Conservation (phyloP, 2,113 vertebrate genomes). For the Thamnophis sirtalis region DNA sequence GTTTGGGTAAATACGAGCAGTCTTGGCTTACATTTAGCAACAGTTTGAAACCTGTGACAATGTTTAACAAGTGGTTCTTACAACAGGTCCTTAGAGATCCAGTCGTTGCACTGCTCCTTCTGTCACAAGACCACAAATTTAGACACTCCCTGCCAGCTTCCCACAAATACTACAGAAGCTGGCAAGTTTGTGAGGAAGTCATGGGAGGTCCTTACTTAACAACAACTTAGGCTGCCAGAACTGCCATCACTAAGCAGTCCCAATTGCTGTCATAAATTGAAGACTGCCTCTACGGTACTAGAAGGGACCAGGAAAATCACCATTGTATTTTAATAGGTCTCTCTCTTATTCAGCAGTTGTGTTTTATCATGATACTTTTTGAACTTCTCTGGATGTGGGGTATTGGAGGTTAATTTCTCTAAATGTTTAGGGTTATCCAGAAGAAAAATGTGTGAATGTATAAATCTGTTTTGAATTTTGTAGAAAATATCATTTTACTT, state of each 20-base stretch:
- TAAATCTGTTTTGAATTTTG: background rate
- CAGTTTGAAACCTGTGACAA: background rate
- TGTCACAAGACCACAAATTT: background rate
- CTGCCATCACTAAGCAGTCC: background rate
- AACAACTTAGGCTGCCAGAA: background rate
- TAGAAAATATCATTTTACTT: background rate
- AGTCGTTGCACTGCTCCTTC: background rate
- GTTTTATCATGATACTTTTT: background rate
- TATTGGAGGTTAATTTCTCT: background rate
- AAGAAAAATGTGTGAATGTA: fast-evolving
- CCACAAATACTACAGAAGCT: background rate
- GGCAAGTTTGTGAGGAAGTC: background rate
- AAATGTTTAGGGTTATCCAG: background rate
- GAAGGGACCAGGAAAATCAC: background rate
- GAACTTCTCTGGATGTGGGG: background rate
- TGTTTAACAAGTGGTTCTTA: background rate
- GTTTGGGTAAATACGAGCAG: background rate
- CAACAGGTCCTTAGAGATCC: background rate
- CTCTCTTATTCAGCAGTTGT: background rate
- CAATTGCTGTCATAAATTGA: background rate
- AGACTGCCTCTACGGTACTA: background rate
- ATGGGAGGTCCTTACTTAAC: background rate
- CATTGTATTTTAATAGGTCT: background rate
- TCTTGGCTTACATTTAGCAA: background rate
- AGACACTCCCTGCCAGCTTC: background rate